Conservation (phyloP, 2,113 vertebrate species). For the Halcyon malimbica region DNA sequence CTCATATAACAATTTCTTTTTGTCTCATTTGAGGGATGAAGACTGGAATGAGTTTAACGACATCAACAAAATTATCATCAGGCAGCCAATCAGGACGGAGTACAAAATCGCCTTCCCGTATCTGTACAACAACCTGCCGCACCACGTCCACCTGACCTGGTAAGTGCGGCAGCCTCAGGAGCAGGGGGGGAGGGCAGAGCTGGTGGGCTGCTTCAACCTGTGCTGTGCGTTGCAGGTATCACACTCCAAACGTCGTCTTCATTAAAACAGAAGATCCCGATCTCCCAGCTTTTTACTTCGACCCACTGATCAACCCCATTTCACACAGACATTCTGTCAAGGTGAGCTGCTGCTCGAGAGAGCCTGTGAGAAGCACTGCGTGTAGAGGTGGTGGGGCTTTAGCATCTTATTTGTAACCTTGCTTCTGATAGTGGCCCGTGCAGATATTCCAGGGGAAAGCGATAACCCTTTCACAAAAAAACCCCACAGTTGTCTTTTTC, state of each 20-base stretch:
- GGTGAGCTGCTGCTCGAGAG: slow-evolving; percentile 70
- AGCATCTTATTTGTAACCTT: not conserved
- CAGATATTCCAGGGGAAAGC: not conserved
- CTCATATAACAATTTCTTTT: not conserved
- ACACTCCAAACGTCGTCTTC: slow-evolving; percentile 97
- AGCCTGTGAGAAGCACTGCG: accelerated
- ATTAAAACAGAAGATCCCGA: slow-evolving; percentile 99
- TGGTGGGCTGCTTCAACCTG: not conserved
- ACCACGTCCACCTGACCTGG: slow-evolving; percentile 99
- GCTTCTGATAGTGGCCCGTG: not conserved
- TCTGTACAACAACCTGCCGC: slow-evolving; percentile 97
- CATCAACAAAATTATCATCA: slow-evolving; percentile 99
- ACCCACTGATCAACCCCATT: slow-evolving; percentile 97
- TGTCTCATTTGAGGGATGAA: slow-evolving; percentile 85
- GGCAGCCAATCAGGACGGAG: slow-evolving; percentile 96
- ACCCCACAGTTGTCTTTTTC: not conserved
- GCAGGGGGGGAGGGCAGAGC: not conserved
- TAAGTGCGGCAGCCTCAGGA: slow-evolving; percentile 48
- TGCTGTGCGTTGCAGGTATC: slow-evolving; percentile 82
- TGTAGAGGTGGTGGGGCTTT: not conserved
- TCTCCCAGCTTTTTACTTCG: slow-evolving; percentile 98
- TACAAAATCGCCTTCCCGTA: slow-evolving; percentile 99
- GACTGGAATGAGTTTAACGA: slow-evolving; percentile 99
- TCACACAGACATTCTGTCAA: slow-evolving; percentile 98
- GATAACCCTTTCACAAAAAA: not conserved